Evolutionary conservation across 2,113 vertebrate genomes (phyloP).

Genomic region (Bolborhynchus lineola): DNA sequence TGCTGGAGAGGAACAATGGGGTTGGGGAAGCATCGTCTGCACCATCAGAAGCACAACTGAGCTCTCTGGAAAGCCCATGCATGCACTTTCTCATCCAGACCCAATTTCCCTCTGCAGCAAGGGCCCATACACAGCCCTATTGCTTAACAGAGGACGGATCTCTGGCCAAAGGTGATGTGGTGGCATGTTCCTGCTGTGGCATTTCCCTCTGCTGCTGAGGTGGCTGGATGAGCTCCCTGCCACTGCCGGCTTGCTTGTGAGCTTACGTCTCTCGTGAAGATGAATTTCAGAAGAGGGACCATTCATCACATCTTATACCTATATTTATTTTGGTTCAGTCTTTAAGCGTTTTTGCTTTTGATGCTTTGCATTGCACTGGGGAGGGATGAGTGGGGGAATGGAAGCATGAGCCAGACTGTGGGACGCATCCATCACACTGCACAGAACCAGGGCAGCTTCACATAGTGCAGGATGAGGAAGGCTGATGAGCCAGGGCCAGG

Average conservation of each 20-base stretch:
- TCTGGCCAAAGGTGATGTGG: rapidly evolving
- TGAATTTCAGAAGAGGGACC: neutral
- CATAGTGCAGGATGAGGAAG: neutral
- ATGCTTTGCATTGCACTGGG: neutral
- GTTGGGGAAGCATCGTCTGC: too few relatives aligned
- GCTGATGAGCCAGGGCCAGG: neutral
- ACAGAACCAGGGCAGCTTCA: neutral
- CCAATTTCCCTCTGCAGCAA: too few relatives aligned
- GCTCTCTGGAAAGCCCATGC: neutral
- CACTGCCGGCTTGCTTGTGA: neutral
- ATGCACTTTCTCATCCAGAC: neutral
- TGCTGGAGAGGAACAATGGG: neutral
- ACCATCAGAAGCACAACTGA: rapidly evolving
- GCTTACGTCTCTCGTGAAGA: neutral
- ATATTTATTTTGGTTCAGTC: neutral
- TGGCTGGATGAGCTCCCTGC: neutral
- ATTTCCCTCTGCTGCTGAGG: neutral
- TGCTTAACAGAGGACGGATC: rapidly evolving
- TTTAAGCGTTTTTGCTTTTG: neutral
- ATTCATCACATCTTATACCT: neutral
- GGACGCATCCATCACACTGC: neutral
- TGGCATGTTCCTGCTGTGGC: neutral
- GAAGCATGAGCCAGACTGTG: neutral
- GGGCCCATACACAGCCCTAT: neutral
- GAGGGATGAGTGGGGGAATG: neutral